These are phyloP conservation scores for Pedetes capensis DNA, from an alignment of 2,113 vertebrate genomes.

Conservation along the genomic window DNA sequence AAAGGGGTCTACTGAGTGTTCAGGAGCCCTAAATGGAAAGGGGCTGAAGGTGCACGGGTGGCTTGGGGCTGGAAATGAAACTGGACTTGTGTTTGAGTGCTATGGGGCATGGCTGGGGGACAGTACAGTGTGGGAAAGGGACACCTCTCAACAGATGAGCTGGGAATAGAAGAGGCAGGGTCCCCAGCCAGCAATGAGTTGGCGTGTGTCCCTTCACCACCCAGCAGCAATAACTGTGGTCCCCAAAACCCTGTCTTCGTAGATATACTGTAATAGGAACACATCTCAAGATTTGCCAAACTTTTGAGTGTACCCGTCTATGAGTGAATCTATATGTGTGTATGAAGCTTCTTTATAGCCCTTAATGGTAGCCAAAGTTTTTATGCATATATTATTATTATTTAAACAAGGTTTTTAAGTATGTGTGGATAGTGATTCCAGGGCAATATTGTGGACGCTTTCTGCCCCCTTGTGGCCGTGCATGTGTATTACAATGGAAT, in stretches of 20 bases:
- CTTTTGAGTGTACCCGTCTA: not conserved
- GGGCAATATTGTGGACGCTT: not conserved
- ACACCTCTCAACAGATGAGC: not conserved
- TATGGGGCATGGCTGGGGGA: not conserved
- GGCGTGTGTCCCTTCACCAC: not conserved
- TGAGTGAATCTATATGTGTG: not conserved
- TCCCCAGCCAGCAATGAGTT: too few relatives aligned
- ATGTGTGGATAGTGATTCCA: not conserved
- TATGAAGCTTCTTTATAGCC: not conserved
- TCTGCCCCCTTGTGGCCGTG: constrained; percentile 53
- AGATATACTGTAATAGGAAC: accelerated
- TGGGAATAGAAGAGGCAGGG: not conserved
- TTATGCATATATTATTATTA: not conserved
- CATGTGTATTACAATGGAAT: constrained; percentile 32
- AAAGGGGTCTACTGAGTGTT: accelerated
- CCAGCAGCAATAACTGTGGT: not conserved
- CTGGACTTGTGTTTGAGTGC: not conserved
- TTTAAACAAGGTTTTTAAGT: not conserved
- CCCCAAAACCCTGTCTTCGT: not conserved
- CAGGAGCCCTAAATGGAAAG: not conserved
- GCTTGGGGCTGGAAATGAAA: not conserved
- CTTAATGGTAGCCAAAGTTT: not conserved
- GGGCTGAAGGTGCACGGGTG: not conserved
- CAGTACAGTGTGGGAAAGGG: not conserved
- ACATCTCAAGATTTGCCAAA: not conserved